Conservation (phyloP, 2,888 invertebrate genomes). For the Drosophila picticornis region DNA sequence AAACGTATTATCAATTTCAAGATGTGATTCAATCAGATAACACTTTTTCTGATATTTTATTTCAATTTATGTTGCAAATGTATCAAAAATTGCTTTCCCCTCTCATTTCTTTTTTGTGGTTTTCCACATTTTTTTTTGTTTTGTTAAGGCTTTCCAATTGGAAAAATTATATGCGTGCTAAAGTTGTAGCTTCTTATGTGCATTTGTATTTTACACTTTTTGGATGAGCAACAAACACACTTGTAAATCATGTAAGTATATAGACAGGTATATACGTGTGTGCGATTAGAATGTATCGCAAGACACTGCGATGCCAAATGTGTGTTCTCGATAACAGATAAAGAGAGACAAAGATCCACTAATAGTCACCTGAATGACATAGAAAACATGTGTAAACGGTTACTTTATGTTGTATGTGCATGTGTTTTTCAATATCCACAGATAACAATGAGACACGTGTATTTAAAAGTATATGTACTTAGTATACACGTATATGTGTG, state of each 20-base stretch:
- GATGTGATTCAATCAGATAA: not conserved
- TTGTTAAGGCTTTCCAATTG: not conserved
- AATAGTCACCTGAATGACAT: not conserved
- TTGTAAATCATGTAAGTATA: constrained; percentile 2
- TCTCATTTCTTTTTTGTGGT: not conserved
- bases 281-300: not conserved
- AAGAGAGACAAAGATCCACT: not conserved
- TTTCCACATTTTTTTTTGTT: not conserved
- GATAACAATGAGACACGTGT: constrained; percentile 25
- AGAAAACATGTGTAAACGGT: constrained; percentile 1
- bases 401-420: not conserved
- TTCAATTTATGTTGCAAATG: constrained; percentile 1
- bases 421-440: constrained; percentile 1
- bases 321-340: constrained; percentile 1
- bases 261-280: not conserved
- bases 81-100: constrained; percentile 1
- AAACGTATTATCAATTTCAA: not conserved
- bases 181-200: not conserved
- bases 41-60: not conserved
- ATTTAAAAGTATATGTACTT: constrained; percentile 13
- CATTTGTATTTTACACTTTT: not conserved
- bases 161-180: not conserved
- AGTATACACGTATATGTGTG: not conserved
- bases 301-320: not conserved
- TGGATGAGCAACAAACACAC: not conserved